Conservation (phyloP, 2,888 invertebrate genomes). For the Lochmaea capreae region DNA sequence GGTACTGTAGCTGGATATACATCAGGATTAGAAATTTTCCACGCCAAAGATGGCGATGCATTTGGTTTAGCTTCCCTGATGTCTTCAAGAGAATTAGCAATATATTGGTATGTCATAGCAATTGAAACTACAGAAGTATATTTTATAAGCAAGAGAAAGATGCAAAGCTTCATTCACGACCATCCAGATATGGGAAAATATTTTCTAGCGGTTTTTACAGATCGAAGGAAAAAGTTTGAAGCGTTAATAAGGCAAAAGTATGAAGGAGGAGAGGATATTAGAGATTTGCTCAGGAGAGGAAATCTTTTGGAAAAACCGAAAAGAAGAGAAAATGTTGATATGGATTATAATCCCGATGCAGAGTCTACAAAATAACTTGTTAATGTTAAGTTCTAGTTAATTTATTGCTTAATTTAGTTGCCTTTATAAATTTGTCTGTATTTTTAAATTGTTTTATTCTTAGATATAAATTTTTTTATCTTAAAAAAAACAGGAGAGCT, state of each 20-base stretch:
- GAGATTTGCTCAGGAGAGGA: neutral
- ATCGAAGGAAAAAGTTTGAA: neutral
- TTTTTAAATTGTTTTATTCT: neutral
- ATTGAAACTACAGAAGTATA: slow-evolving; percentile 59
- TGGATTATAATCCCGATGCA: neutral
- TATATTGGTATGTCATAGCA: slow-evolving; percentile 45
- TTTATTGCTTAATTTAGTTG: neutral
- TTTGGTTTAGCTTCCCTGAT: slow-evolving; percentile 62
- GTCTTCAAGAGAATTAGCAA: neutral
- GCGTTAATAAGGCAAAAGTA: neutral
- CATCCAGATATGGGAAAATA: neutral
- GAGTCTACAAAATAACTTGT: neutral
- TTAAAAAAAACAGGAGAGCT: too few relatives aligned
- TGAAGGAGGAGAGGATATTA: neutral
- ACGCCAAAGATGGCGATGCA: slow-evolving; percentile 69
- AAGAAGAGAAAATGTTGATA: neutral
- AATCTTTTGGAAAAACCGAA: neutral
- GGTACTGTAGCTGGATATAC: slow-evolving; percentile 66
- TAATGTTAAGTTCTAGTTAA: too few relatives aligned
- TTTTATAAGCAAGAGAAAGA: slow-evolving; percentile 3
- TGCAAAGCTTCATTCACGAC: neutral
- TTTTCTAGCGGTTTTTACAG: neutral
- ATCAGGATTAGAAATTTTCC: slow-evolving; percentile 67
- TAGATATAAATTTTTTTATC: neutral
- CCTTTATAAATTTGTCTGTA: neutral